A percentile compares a stretch with the other conserved stretches of the same genome.
Evolutionary conservation across 2,113 vertebrate species (phyloP).

Genomic region (Nematolebias whitei): DNA sequence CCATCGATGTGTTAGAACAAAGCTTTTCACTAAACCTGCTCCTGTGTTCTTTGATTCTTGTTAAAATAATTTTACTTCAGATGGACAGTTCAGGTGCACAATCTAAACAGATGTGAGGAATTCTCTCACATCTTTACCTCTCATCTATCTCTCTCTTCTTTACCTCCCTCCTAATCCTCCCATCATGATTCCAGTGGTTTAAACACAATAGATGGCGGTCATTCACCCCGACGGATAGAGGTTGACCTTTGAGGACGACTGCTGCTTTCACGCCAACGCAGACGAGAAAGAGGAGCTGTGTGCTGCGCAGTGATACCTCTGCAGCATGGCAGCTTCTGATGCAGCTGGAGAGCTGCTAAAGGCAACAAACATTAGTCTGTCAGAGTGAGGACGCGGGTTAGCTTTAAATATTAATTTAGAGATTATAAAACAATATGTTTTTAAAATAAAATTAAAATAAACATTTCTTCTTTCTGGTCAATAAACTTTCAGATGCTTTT

Average conservation of each 20-base stretch:
- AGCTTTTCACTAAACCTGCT: no score
- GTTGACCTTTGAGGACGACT: slow-evolving; percentile 22
- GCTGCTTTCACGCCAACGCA: background rate
- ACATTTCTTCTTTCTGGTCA: no score
- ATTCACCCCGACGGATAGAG: slow-evolving; percentile 31
- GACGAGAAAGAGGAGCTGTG: slow-evolving; percentile 3
- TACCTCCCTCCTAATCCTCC: slow-evolving; percentile 9
- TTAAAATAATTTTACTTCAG: no score
- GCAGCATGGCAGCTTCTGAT: slow-evolving; percentile 25
- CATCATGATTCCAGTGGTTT: slow-evolving; percentile 12
- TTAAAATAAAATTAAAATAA: background rate
- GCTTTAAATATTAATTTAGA: slow-evolving; percentile 3
- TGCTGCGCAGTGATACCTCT: slow-evolving; percentile 14
- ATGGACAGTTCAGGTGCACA: background rate
- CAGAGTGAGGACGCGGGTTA: background rate
- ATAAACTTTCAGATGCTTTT: no score
- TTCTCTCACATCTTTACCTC: slow-evolving; percentile 11
- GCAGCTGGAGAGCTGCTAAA: slow-evolving; percentile 13
- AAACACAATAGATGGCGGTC: slow-evolving; percentile 28
- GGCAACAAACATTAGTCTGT: background rate
- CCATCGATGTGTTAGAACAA: no score
- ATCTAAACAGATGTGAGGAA: slow-evolving; percentile 1
- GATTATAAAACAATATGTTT: background rate
- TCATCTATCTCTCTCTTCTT: slow-evolving; percentile 3
- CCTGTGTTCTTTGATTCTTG: no score